These are phyloP conservation scores for Proteles cristata DNA, from an alignment of 2,113 vertebrate genomes.

Conservation along the genomic window DNA sequence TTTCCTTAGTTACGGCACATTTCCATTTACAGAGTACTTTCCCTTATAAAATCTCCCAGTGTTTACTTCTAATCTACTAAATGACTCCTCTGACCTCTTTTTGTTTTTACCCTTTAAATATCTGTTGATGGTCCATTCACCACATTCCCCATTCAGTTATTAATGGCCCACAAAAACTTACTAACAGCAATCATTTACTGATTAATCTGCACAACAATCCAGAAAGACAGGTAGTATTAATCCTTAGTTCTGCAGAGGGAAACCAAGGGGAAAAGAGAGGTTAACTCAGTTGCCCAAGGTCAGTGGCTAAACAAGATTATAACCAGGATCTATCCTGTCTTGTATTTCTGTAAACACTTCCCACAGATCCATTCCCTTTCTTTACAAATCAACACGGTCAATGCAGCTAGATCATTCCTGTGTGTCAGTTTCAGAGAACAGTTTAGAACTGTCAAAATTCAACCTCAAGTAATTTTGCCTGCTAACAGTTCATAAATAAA, in stretches of 20 bases:
- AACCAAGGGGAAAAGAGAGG: constrained; percentile 58
- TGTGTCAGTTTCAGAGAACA: not conserved
- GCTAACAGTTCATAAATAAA: not conserved
- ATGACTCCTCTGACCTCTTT: constrained; percentile 63
- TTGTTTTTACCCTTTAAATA: constrained; percentile 69
- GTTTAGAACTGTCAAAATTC: not conserved
- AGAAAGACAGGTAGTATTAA: constrained; percentile 74
- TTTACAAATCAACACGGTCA: not conserved
- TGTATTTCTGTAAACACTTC: not conserved
- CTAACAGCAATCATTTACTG: constrained; percentile 74
- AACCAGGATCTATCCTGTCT: not conserved
- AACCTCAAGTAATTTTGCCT: constrained; percentile 1
- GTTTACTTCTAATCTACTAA: constrained; percentile 65
- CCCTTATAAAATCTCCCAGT: constrained; percentile 49
- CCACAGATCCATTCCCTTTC: not conserved
- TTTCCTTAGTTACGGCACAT: constrained; percentile 72
- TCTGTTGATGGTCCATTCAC: constrained; percentile 71
- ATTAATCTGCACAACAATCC: constrained; percentile 75
- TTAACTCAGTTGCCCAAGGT: constrained; percentile 59
- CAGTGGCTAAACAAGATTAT: constrained; percentile 46
- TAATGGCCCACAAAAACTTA: constrained; percentile 74
- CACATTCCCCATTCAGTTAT: constrained; percentile 72
- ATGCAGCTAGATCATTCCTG: not conserved
- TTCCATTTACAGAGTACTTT: constrained; percentile 63
- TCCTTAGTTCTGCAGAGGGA: constrained; percentile 61